phyloP scores from a whole-genome alignment of 2,797 vertebrate species.

The Buphagus erythrorhynchus region DNA sequence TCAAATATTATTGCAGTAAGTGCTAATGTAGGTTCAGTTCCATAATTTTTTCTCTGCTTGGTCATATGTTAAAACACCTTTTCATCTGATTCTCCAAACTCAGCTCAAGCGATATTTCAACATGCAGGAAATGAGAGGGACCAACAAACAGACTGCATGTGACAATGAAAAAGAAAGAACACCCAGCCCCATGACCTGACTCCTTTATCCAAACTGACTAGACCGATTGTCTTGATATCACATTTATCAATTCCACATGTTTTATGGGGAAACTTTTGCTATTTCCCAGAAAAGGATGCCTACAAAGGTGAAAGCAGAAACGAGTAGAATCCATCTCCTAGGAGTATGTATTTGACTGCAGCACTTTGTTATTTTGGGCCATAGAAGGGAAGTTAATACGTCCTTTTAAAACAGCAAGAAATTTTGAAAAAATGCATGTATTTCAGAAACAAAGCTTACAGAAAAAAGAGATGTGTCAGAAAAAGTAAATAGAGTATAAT shows the following conservation, averaged over 20 bases:
- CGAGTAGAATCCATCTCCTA: neutral
- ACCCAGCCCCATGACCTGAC: neutral
- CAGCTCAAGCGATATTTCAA: neutral
- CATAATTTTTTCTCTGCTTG: neutral
- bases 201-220: neutral
- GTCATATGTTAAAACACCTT: neutral
- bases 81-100: neutral
- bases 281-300: conserved; percentile 4
- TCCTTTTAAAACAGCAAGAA: neutral
- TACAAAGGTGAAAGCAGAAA: conserved; percentile 35
- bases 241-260: conserved; percentile 17
- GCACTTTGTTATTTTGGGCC: neutral
- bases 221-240: conserved; percentile 14
- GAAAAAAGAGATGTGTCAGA: neutral
- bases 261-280: neutral
- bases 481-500: neutral
- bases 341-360: neutral
- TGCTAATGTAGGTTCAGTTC: neutral
- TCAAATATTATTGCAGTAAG: neutral
- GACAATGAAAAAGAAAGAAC: conserved; percentile 12
- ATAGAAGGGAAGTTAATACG: neutral
- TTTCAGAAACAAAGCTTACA: neutral
- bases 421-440: neutral
- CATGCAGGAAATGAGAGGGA: neutral
- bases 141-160: neutral